These are phyloP conservation scores for Neotragus moschatus DNA, from an alignment of 2,113 vertebrate genomes.

Conservation along the genomic window DNA sequence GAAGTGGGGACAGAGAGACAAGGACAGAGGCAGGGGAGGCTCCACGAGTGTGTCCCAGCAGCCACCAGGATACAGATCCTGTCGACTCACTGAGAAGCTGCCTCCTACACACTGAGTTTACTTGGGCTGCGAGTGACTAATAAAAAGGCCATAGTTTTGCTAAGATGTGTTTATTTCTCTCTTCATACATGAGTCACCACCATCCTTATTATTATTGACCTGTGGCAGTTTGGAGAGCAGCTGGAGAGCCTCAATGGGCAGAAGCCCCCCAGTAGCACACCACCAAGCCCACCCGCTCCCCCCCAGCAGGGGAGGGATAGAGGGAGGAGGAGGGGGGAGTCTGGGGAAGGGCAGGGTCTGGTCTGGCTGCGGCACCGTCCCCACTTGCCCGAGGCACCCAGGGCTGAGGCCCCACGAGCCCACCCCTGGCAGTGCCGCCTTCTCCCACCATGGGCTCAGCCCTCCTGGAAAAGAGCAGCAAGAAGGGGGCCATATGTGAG, in stretches of 20 bases:
- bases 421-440: neutral
- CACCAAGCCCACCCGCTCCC: neutral
- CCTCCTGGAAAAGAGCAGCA: neutral
- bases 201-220: neutral
- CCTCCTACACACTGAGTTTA: neutral
- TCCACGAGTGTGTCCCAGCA: neutral
- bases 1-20: neutral
- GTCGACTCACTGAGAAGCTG: neutral
- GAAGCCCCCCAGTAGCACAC: neutral
- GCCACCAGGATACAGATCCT: neutral
- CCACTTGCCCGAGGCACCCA: no score
- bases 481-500: neutral
- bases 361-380: no score
- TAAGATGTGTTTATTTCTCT: neutral
- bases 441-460: neutral
- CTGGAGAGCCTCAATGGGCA: neutral
- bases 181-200: neutral
- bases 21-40: neutral
- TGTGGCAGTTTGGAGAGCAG: neutral
- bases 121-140: neutral
- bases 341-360: neutral
- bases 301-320: accelerated
- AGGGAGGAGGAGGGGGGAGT: neutral
- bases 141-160: neutral
- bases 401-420: neutral